Conservation (phyloP, 2,797 vertebrate genomes). For the Philypnodon macrostomus region DNA sequence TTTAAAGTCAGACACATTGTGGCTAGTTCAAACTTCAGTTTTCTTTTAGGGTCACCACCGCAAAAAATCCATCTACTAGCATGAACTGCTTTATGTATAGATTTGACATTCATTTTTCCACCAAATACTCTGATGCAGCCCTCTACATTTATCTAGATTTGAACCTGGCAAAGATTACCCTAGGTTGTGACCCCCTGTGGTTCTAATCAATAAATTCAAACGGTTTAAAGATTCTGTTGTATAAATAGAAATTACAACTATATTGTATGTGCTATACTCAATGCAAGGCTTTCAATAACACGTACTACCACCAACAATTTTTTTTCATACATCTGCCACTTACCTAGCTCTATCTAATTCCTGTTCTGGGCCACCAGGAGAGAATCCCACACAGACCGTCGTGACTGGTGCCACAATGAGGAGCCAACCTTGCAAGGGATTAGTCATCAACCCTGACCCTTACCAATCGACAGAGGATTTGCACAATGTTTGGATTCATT, state of each 20-base stretch:
- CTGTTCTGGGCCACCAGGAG: conserved; percentile 30
- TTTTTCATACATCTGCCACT: conserved; percentile 45
- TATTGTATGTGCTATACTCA: conserved; percentile 38
- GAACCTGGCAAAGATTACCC: too few relatives aligned
- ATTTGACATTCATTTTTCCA: too few relatives aligned
- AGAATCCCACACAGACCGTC: conserved; percentile 21
- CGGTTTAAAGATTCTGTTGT: too few relatives aligned
- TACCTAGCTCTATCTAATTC: conserved; percentile 37
- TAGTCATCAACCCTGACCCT: conserved; percentile 43
- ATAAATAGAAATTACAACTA: conserved; percentile 41
- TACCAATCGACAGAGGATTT: conserved; percentile 48
- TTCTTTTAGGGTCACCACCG: too few relatives aligned
- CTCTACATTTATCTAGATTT: too few relatives aligned
- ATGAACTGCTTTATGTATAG: too few relatives aligned
- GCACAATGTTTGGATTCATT: conserved; percentile 60
- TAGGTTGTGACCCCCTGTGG: too few relatives aligned
- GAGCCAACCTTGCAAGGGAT: conserved; percentile 47
- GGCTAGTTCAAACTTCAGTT: too few relatives aligned
- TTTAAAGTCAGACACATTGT: too few relatives aligned
- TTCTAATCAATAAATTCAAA: too few relatives aligned
- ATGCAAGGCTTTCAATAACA: conserved; percentile 42
- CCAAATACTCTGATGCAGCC: too few relatives aligned
- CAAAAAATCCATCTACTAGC: too few relatives aligned
- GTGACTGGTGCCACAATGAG: conserved; percentile 30
- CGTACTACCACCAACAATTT: conserved; percentile 25